Evolutionary conservation across 2,113 vertebrate genomes (phyloP).

Genomic region (Tamias sibiricus): DNA sequence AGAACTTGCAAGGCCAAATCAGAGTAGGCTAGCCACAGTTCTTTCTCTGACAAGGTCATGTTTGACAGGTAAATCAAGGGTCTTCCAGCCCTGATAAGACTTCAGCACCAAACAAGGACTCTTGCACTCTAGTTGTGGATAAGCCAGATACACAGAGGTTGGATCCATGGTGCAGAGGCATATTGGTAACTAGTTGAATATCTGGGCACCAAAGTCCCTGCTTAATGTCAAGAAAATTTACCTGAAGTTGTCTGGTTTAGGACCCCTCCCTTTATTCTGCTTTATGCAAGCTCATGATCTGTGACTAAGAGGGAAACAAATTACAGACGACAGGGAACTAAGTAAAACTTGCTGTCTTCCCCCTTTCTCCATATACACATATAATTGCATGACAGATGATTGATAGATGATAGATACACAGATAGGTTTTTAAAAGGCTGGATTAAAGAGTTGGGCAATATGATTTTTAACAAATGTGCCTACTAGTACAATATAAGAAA

Average conservation of each 20-base stretch:
- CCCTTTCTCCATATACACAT: not conserved
- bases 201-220: not conserved
- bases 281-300: not conserved
- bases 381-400: not conserved
- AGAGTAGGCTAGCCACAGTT: not conserved
- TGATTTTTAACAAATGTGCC: not conserved
- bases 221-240: not conserved
- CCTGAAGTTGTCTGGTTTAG: not conserved
- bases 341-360: not conserved
- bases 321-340: not conserved
- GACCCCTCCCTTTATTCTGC: not conserved
- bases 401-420: not conserved
- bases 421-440: not conserved
- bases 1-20: not conserved
- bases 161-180: fast-evolving
- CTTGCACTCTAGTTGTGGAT: not conserved
- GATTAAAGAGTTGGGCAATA: not conserved
- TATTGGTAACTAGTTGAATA: not conserved
- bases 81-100: too few species aligned
- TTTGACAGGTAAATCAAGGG: not conserved
- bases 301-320: not conserved
- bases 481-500: not conserved
- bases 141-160: not conserved
- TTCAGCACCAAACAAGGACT: not conserved
- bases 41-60: not conserved